Conservation (phyloP, 2,888 invertebrate species). For the Crepidodera aurea region DNA sequence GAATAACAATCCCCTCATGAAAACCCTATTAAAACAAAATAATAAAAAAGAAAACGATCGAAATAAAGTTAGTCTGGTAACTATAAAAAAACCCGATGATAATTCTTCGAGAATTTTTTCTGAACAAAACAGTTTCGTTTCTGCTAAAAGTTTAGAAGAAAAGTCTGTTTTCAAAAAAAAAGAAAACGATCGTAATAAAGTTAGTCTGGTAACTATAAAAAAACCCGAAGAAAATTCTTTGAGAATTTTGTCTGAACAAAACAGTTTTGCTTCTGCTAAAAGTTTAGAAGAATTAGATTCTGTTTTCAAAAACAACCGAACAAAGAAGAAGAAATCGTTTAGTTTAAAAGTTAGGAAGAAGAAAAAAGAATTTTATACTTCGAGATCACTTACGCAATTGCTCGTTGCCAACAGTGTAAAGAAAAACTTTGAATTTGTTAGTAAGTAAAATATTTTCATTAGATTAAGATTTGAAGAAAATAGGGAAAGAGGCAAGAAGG, state of each 20-base stretch:
- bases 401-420: constrained; percentile 12
- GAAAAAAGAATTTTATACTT: constrained; percentile 36
- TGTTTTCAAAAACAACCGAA: background rate
- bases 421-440: background rate
- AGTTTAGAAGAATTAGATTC: too few species aligned
- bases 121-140: background rate
- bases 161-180: background rate
- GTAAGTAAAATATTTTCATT: background rate
- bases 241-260: too few species aligned
- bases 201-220: background rate
- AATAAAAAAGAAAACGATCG: background rate
- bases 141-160: background rate
- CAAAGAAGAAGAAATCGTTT: background rate
- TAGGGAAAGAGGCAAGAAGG: too few species aligned
- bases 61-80: background rate
- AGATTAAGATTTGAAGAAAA: too few species aligned
- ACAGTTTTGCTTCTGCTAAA: background rate
- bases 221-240: background rate
- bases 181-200: background rate
- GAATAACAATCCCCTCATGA: background rate
- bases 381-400: constrained; percentile 34
- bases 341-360: constrained; percentile 23
- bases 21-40: background rate
- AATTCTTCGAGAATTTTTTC: too few species aligned
- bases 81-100: background rate